Evolutionary conservation across 2,797 vertebrate species (phyloP).

Genomic region (Carcharodon carcharias): DNA sequence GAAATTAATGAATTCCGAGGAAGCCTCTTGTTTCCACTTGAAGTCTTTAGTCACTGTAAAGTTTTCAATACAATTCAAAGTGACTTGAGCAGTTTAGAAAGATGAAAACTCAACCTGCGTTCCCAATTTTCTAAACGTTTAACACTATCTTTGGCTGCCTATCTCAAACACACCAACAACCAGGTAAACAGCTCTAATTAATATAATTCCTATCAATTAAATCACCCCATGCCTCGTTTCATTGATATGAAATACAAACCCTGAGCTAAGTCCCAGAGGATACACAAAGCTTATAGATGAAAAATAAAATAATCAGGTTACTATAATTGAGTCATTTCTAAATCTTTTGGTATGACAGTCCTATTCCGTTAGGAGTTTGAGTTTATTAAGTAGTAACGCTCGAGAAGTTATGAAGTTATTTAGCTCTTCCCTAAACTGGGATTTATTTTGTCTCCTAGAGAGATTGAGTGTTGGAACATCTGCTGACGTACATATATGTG

Average conservation of each 20-base stretch:
- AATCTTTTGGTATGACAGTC: conserved; percentile 7
- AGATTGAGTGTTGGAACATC: not conserved
- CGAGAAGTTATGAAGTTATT: not conserved
- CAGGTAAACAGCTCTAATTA: conserved; percentile 4
- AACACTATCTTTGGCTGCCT: not conserved
- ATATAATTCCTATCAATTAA: conserved; percentile 32
- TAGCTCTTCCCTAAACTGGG: not conserved
- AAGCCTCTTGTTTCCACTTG: not conserved
- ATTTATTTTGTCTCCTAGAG: not conserved
- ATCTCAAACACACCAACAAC: not conserved
- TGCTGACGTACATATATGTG: not conserved
- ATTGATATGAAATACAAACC: not conserved
- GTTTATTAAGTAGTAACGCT: conserved; percentile 24
- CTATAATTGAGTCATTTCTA: conserved; percentile 32
- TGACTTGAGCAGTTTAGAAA: not conserved
- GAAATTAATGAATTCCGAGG: no score
- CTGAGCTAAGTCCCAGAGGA: not conserved
- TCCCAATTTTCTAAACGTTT: not conserved
- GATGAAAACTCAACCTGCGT: not conserved
- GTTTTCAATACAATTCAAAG: not conserved
- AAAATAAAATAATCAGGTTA: conserved; percentile 11
- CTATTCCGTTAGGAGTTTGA: conserved; percentile 22
- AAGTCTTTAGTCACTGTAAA: not conserved
- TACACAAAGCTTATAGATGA: not conserved
- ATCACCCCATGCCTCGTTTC: not conserved